Base-by-base conservation (phyloP, 2,113 vertebrate species). In the Symphodus melops region DNA sequence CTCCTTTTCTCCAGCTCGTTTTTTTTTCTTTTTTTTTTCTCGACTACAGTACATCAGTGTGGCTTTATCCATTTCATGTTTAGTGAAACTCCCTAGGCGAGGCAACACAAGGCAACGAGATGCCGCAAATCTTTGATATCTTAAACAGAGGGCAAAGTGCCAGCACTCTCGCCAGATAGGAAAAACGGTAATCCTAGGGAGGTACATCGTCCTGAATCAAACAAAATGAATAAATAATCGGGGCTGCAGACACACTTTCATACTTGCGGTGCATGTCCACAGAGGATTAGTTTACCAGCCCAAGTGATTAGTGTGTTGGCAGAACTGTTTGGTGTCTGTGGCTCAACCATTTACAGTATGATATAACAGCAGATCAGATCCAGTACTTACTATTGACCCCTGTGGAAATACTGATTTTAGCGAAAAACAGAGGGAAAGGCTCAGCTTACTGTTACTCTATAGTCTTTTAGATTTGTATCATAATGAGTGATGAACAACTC, bases 201-300 rank as follows among this genome's bases (percentile, higher is more conserved):
- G 91, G 88, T 93, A 94, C 92, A 91, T 91, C 86, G 86, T 90
- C 89, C 91, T 69, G 89, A 94, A 93, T 94, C 92, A 93, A 94
- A 94, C 92, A 89, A 94, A 93, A 93, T 93, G 91, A 94, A 94
- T 94, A 94, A 94, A 93, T 94, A 94, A 94, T 94, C 86, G 90
- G 83, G 90, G 90, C 87, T 89, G 85, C 91, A 86, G 91, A 93
- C 91, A 92, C 92, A 88, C 91, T 91, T 92, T 92, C 89, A 92
- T 92, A 92, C 87, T 93, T 92, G 91, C 78, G 92, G 91, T 92
- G 85, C 87, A 80, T 82, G 87, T 92, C 92, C 87, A 39, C 72
- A 65, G 87, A 92, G 92, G 89, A 92, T 92, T 92, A 91, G 87
- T 91, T 93, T 92, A 91, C 91, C 86, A 89, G 89, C 85, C 87